phyloP scores from a whole-genome alignment of 2,888 invertebrate genomes.

The Frankliniella intonsa region DNA sequence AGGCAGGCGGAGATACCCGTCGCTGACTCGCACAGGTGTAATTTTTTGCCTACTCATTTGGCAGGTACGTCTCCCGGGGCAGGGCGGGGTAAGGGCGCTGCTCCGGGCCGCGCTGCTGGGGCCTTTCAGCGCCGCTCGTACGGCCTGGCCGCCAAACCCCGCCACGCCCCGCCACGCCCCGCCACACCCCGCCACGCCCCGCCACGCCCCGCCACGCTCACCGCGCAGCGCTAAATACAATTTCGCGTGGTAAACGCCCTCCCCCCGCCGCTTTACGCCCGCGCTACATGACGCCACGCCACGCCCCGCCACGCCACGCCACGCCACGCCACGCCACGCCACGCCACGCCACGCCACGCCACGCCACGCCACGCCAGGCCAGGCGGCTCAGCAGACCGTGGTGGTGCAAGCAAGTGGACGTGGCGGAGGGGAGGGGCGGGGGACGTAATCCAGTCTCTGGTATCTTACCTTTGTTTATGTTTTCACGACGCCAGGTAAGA shows the following conservation, averaged over 20 bases:
- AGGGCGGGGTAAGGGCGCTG: too few species aligned
- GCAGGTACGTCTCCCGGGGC: too few species aligned
- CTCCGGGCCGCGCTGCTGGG: too few species aligned
- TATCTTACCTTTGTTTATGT: too few species aligned
- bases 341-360: neutral
- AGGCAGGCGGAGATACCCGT: too few species aligned
- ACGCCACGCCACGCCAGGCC: neutral
- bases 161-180: neutral
- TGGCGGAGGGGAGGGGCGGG: too few species aligned
- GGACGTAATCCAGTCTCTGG: too few species aligned
- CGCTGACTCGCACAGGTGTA: too few species aligned
- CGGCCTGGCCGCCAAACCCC: too few species aligned
- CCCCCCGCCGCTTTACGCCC: neutral
- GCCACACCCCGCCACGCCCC: neutral
- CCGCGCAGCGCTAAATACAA: slow-evolving; percentile 5
- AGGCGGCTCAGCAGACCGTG: neutral
- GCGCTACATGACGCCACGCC: neutral
- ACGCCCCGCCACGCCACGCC: neutral
- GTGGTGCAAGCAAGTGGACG: neutral
- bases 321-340: neutral
- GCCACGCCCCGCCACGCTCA: neutral
- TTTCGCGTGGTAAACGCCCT: neutral
- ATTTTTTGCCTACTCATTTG: too few species aligned
- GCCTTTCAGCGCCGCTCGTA: neutral
- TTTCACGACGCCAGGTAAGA: too few species aligned